phyloP scores from a whole-genome alignment of 2,888 invertebrate genomes.

The Adelphocoris suturalis region DNA sequence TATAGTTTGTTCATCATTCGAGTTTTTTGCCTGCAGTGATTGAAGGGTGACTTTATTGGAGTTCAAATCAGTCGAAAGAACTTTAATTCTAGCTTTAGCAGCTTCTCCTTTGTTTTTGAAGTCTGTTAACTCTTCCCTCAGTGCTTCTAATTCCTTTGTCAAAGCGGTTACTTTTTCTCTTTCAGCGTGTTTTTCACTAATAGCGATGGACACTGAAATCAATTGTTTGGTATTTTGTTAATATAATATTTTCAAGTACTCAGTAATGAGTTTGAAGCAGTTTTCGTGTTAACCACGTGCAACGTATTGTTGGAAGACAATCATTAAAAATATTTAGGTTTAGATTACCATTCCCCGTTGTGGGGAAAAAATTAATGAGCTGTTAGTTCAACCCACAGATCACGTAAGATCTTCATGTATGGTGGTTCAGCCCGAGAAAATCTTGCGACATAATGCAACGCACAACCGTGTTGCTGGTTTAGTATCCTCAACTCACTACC shows the following conservation, averaged over 20 bases:
- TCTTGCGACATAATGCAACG: neutral
- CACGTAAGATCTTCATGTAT: no score
- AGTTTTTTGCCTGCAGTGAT: slow-evolving; percentile 83
- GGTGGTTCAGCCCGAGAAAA: no score
- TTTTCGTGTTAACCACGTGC: no score
- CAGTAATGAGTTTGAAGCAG: no score
- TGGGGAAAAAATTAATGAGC: no score
- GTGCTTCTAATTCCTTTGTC: slow-evolving; percentile 81
- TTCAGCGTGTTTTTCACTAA: slow-evolving; percentile 73
- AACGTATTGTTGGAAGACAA: no score
- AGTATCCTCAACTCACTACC: neutral
- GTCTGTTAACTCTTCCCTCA: slow-evolving; percentile 82
- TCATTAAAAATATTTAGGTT: no score
- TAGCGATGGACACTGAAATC: slow-evolving; percentile 69
- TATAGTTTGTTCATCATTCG: slow-evolving; percentile 83
- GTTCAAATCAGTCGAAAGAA: slow-evolving; percentile 84
- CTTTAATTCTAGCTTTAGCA: slow-evolving; percentile 84
- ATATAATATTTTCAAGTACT: no score
- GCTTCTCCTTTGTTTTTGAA: slow-evolving; percentile 84
- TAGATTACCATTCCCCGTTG: no score
- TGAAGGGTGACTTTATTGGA: slow-evolving; percentile 82
- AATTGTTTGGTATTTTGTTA: neutral
- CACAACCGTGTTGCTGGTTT: neutral
- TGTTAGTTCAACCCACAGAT: no score
- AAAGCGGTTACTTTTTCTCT: slow-evolving; percentile 80